Evolutionary conservation across 1,140 invertebrate genomes (phyloP).

Genomic region (Drosophila seguyi): DNA sequence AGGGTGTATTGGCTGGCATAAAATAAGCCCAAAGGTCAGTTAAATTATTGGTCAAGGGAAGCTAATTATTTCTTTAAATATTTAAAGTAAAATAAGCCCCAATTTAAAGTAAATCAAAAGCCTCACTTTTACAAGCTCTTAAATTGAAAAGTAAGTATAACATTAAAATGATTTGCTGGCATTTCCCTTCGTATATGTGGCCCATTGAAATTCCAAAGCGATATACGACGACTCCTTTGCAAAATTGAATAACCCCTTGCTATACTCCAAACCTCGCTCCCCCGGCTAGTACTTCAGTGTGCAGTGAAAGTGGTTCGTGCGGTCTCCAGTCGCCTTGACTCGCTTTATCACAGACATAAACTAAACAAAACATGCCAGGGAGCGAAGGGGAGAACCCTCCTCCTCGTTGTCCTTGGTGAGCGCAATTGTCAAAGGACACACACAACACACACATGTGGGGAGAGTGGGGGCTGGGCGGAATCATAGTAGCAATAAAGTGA

Average conservation of each 20-base stretch:
- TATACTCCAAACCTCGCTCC: not conserved
- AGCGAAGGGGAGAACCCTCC: conserved; percentile 15
- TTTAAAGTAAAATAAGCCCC: not conserved
- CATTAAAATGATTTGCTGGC: conserved; percentile 6
- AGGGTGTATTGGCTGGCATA: conserved; percentile 16
- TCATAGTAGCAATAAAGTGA: conserved; percentile 74
- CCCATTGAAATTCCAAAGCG: conserved; percentile 14
- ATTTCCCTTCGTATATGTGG: not conserved
- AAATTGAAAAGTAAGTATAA: not conserved
- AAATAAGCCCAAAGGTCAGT: conserved; percentile 37
- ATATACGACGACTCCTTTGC: conserved; percentile 33
- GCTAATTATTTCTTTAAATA: not conserved
- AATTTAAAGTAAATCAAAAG: not conserved
- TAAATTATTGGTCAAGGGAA: conserved; percentile 58
- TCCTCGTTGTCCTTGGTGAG: conserved; percentile 49
- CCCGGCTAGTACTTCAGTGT: conserved; percentile 25
- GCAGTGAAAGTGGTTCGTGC: conserved; percentile 35
- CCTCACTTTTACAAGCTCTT: not conserved
- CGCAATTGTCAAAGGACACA: conserved; percentile 75
- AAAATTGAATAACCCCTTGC: conserved; percentile 13
- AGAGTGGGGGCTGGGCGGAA: conserved; percentile 5
- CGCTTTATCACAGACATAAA: conserved; percentile 61
- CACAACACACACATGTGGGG: conserved; percentile 30
- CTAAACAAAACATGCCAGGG: conserved; percentile 52
- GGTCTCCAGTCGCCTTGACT: conserved; percentile 45